phyloP scores from a whole-genome alignment of 1,140 invertebrate species.

The Gryllus bimaculatus region DNA sequence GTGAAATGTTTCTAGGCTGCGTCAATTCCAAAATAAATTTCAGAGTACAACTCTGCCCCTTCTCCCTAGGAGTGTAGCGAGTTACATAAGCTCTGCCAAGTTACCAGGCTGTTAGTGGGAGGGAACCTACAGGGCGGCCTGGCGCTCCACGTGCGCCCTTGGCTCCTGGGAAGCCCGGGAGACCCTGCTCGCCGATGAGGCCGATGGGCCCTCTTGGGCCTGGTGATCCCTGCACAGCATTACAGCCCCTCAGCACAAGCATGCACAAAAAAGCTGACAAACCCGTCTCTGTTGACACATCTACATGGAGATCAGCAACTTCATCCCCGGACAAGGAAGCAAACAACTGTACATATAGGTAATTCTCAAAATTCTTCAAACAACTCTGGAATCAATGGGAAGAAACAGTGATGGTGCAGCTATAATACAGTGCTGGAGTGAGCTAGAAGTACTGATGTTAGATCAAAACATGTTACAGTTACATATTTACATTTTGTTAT shows the following conservation, averaged over 20 bases:
- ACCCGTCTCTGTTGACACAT: no score
- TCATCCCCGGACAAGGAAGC: no score
- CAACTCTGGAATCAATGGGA: not conserved
- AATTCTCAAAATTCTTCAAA: no score
- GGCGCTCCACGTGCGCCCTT: constrained; percentile 24
- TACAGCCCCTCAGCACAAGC: not conserved
- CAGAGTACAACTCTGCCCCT: no score
- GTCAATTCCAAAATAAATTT: no score
- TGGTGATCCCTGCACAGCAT: constrained; percentile 27
- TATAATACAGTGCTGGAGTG: not conserved
- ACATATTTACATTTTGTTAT: no score
- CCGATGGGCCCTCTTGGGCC: constrained; percentile 30
- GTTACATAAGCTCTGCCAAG: not conserved
- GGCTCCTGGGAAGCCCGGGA: constrained; percentile 31
- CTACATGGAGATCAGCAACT: no score
- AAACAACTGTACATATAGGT: no score
- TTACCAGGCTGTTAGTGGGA: constrained; percentile 18
- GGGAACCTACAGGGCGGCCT: constrained; percentile 19
- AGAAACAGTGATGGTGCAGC: not conserved
- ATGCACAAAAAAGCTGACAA: not conserved
- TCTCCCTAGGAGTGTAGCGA: no score
- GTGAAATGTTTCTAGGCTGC: no score
- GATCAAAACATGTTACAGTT: no score
- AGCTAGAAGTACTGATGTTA: not conserved
- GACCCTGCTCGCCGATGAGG: constrained; percentile 29